Evolutionary conservation across 2,888 invertebrate genomes (phyloP), one percentile per base, ranked within the genome.

Genomic region (Atethmia centrago): DNA sequence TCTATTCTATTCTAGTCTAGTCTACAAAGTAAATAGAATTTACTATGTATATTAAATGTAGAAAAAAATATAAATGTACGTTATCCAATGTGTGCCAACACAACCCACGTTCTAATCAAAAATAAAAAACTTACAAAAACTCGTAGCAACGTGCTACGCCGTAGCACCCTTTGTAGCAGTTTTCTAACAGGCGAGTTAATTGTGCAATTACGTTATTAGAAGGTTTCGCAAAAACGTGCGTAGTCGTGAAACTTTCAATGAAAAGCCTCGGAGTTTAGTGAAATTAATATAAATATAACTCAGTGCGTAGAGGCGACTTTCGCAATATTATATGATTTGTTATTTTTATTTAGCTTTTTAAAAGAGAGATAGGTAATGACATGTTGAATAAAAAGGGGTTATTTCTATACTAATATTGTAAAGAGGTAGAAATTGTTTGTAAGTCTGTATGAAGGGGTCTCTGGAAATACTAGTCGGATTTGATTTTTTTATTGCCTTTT

Each of bases 111-210:
- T 40, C 0, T 4, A 45, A 63, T 61, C 59, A 62, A 69, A 72
- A 82, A 53, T 51, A 61, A 79, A 73, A 49, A 31, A 80, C 25
- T 25, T 16, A 3, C 14, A 58, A 71, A 66, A 0, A 31, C n/a
- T 58, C 76, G 82, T 69, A 75, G 85, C 84, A 73, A 51, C 25
- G 68, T 59, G 77, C 85, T 81, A 82, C 82, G 85, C 36, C 85
- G 85, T 80, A 82, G 85, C 82, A 64, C 69, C 42, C 73, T 71
- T 49, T 58, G 65, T 80, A 80, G 55, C 81, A 69, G 62, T 84
- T 84, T 77, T 82, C 69, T 65, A 84, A 81, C 40, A 71, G 70
- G 42, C 74, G 49, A 63, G 71, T 58, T 71, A 71, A 84, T 71
- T 80, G 71, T 65, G 71, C 31, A 80, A 81, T 81, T 65, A 81